These are phyloP conservation scores for Dicrurus megarhynchus DNA, from an alignment of 2,113 vertebrate genomes.

Conservation along the genomic window DNA sequence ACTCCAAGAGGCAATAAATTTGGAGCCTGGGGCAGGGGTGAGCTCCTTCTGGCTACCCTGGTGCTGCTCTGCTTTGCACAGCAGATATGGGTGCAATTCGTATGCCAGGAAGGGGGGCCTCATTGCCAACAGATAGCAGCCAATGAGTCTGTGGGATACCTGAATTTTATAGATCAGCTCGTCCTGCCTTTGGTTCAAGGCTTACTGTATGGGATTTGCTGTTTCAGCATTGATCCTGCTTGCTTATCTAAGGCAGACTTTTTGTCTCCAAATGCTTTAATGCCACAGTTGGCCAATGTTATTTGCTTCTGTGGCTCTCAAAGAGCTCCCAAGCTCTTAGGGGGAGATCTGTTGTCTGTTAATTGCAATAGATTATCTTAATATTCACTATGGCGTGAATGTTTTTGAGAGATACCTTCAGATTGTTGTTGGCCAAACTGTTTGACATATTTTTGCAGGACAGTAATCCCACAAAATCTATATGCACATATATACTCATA, in stretches of 20 bases:
- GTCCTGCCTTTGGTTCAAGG: not conserved
- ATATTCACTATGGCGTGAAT: not conserved
- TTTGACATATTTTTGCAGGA: not conserved
- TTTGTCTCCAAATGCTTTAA: slow-evolving; percentile 12
- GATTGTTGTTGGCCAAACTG: not conserved
- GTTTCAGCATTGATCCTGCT: not conserved
- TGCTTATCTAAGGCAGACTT: slow-evolving; percentile 6
- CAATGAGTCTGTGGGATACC: not conserved
- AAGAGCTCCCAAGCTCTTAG: not conserved
- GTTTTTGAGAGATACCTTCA: not conserved
- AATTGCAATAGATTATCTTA: not conserved
- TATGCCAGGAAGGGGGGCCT: not conserved
- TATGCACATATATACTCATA: not conserved
- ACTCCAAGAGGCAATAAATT: not conserved
- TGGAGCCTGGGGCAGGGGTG: not conserved
- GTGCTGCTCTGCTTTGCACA: not conserved
- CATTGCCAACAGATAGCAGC: not conserved
- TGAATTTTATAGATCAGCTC: not conserved
- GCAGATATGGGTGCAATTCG: not conserved
- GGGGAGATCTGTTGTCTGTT: not conserved
- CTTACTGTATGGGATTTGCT: not conserved
- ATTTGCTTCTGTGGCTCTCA: not conserved
- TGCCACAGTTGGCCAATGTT: not conserved
- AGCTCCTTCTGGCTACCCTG: not conserved
- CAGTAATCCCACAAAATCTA: not conserved